Evolutionary conservation across 2,113 vertebrate genomes (phyloP), one percentile per base, ranked within the genome.

Genomic region (Microcebus griseorufus): DNA sequence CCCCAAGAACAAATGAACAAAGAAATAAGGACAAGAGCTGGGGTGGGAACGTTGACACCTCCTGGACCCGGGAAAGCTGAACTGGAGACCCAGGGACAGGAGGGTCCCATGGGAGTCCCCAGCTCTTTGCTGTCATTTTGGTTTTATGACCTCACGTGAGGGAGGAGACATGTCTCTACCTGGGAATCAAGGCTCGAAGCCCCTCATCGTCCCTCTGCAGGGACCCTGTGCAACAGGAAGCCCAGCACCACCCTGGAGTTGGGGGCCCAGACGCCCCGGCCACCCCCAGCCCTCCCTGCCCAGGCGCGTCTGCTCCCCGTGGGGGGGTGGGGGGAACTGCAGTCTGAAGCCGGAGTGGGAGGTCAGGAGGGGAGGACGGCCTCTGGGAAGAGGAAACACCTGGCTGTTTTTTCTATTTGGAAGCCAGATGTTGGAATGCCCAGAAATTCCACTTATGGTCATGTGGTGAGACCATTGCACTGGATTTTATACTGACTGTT

Each of bases 321-420:
- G 37, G 65, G 37, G 3, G 0, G 23, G 37, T 48, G 37, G 3
- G 0, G 0, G 12, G 62, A 37, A 1, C 23, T 25, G 39, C 18
- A 25, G 79, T 51, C 83, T 16, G 10, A 22, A 32, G 29, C 7
- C 10, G 72, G 22, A 29, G 3, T 2, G 2, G 3, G 22, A 20
- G 55, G 76, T 60, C 58, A 16, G 0, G 1, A 62, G 39, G 64
- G 58, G 10, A 48, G 60, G 12, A 14, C 22, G 89, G 55, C 23
- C 11, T 39, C 70, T 34, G 29, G 37, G 48, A 53, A 60, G 34
- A 23, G 53, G 64, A 84, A n/a, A 42, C 48, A 81, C 60, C 65
- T 85, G 64, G 55, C 10, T 9, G 37, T 18, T 70, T 55, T 45
- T n/a, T 70, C 48, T 45, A 65, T 72, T 67, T 58, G 51, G 76